Evolutionary conservation across 1,140 invertebrate genomes (phyloP), one percentile per base, ranked within the genome.

Genomic region (Notospermus geniculatus): DNA sequence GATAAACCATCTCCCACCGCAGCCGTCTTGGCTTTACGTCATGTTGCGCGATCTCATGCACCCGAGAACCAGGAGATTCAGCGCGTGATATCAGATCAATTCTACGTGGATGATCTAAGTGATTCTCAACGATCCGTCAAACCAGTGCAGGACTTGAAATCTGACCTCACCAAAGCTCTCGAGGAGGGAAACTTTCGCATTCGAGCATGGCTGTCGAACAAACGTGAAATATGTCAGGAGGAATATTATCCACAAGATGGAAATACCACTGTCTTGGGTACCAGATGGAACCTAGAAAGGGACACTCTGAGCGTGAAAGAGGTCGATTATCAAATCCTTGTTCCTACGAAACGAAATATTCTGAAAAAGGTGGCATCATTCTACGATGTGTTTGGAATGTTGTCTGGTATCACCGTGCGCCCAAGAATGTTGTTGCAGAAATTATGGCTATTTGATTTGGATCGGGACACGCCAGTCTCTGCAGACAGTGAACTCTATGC

Each of bases 341-440:
- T 27, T n/a, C 46, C 46, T 9, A 50, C 46, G 4, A 50, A 50
- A n/a, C 46, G 46, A 5, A 50, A 50, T n/a, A 50, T 50, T 5
- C n/a, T 50, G 25, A 19, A 27, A 50, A 50, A 50, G n/a, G 25
- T 27, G n/a, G 46, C 46, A 9, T 50, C 46, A 23, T 50, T 7
- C 46, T 50, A 50, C n/a, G 46, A 50, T n/a, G n/a, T 50, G 9
- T 50, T 50, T 50, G 46, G 19, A 50, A 50, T 50, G 46, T 7
- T 50, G n/a, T 50, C 46, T n/a, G 46, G 46, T 23, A n/a, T 50
- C 4, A 50, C 25, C 19, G 32, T 36, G 32, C 32, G 32, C 15
- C 32, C 32, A 7, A 36, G 32, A 36, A 36, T 36, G 32, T 15
- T 50, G 4, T n/a, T 50, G 9, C 46, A 50, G n/a, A 50, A 50